Conservation (phyloP, 2,797 vertebrate species). For the Leptodactylus fallax region DNA sequence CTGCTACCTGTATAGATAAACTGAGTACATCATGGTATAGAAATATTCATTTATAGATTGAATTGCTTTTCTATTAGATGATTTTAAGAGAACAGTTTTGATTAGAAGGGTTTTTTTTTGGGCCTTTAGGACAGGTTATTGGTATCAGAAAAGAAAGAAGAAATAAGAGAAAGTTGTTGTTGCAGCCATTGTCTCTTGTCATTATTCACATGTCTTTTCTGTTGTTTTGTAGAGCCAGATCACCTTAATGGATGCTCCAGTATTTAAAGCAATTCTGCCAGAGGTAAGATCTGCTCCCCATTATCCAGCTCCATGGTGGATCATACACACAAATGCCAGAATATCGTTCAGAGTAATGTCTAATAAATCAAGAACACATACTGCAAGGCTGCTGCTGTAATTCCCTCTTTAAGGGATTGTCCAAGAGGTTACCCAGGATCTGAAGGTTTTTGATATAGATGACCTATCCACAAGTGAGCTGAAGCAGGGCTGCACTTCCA, state of each 20-base stretch:
- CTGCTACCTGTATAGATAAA: too few species aligned
- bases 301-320: background rate
- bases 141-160: too few species aligned
- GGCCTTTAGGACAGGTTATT: too few species aligned
- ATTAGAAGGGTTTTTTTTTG: too few species aligned
- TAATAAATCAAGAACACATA: background rate
- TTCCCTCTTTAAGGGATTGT: background rate
- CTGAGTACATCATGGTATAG: too few species aligned
- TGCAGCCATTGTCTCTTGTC: background rate
- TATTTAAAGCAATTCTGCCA: constrained; percentile 95
- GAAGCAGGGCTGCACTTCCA: too few species aligned
- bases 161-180: background rate
- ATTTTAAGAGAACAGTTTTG: too few species aligned
- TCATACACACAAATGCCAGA: background rate
- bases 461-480: too few species aligned
- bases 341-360: background rate
- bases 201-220: background rate
- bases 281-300: constrained; percentile 81
- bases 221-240: constrained; percentile 88
- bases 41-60: too few species aligned
- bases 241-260: constrained; percentile 94
- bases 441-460: too few species aligned
- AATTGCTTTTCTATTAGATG: too few species aligned
- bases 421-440: background rate
- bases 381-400: background rate